Percentiles rank a stretch among this genome's conserved stretches.
Evolutionary conservation across 2,113 vertebrate genomes (phyloP).

Genomic region (Empidonax alnorum): DNA sequence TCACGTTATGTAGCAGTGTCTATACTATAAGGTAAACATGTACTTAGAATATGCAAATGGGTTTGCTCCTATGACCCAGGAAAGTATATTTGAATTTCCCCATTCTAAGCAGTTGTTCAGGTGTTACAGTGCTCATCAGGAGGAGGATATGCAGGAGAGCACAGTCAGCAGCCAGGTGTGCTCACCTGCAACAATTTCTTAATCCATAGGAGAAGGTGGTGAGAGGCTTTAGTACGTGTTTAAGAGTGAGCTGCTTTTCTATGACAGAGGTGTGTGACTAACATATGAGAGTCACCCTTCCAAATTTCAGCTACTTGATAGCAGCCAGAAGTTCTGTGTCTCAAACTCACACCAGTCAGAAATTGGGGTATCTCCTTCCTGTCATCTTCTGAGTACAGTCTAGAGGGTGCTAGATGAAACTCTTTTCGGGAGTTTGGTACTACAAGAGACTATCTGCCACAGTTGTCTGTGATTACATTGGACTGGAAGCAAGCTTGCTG

Average conservation of each 20-base stretch:
- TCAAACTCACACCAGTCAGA: background rate
- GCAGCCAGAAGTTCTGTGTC: background rate
- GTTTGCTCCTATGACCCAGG: background rate
- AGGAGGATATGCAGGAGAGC: background rate
- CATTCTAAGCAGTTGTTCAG: background rate
- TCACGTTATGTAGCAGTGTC: background rate
- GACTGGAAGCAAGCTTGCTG: background rate
- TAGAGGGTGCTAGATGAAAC: background rate
- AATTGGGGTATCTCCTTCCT: background rate
- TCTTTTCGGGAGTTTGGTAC: background rate
- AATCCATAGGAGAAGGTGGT: background rate
- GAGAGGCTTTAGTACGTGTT: background rate
- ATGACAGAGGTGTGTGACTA: background rate
- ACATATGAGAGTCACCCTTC: background rate
- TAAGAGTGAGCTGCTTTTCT: background rate
- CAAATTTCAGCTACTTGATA: background rate
- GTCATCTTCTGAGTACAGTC: background rate
- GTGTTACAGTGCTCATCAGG: background rate
- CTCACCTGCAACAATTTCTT: background rate
- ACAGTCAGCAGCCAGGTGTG: background rate
- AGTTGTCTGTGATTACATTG: background rate
- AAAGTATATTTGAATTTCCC: background rate
- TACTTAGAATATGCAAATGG: background rate
- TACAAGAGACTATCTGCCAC: background rate
- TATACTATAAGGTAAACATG: background rate